These are phyloP conservation scores for Tyrophagus putrescentiae DNA, from an alignment of 1,140 invertebrate genomes.

Conservation along the genomic window DNA sequence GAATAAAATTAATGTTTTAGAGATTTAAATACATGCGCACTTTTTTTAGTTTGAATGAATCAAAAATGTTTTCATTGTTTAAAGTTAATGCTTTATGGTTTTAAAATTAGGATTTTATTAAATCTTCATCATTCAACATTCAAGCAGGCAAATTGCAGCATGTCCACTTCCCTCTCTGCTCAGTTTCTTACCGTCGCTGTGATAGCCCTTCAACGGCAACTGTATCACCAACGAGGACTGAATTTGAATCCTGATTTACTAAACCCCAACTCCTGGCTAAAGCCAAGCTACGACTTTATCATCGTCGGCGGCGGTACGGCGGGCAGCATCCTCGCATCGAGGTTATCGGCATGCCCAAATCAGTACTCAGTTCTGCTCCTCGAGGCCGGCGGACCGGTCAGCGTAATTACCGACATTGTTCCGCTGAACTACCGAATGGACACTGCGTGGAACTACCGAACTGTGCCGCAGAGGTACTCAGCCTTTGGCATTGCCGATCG, in stretches of 20 bases:
- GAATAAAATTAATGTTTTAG: too few species aligned
- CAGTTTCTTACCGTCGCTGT: neutral
- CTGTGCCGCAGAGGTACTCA: conserved; percentile 51
- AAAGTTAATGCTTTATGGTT: too few species aligned
- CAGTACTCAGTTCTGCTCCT: conserved; percentile 57
- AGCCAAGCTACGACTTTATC: too few species aligned
- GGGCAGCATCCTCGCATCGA: neutral
- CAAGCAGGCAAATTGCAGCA: too few species aligned
- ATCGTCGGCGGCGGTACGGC: too few species aligned
- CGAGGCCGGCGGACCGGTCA: conserved; percentile 80
- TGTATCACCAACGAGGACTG: neutral
- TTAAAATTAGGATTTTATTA: too few species aligned
- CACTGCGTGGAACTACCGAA: conserved; percentile 61
- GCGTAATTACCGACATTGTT: conserved; percentile 70
- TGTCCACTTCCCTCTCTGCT: neutral
- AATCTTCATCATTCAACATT: too few species aligned
- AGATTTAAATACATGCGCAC: too few species aligned
- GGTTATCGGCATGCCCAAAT: too few species aligned
- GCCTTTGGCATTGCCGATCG: conserved; percentile 31
- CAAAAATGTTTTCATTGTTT: too few species aligned
- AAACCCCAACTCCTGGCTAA: too few species aligned
- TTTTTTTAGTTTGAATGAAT: too few species aligned
- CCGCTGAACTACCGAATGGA: conserved; percentile 69
- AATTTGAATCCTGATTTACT: neutral
- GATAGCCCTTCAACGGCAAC: neutral